Conservation (phyloP, 2,888 invertebrate genomes). For the Tetheella fluctuosa region DNA sequence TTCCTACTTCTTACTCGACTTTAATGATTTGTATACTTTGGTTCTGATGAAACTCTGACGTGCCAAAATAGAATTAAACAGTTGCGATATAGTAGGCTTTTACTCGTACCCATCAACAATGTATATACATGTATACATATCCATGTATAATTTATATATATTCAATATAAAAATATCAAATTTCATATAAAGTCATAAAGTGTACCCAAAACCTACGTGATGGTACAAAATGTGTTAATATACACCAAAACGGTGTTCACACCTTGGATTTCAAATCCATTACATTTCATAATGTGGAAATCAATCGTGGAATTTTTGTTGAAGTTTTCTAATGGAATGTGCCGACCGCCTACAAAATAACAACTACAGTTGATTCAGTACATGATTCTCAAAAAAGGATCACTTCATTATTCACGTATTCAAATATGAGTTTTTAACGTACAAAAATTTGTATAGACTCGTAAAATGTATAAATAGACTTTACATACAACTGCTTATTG, state of each 20-base stretch:
- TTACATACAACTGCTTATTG: constrained; percentile 83
- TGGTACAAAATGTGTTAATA: constrained; percentile 80
- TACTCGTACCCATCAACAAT: constrained; percentile 83
- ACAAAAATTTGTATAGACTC: constrained; percentile 84
- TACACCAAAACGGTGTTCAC: constrained; percentile 77
- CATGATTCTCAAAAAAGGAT: constrained; percentile 84
- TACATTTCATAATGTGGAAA: constrained; percentile 79
- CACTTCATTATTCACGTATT: constrained; percentile 75
- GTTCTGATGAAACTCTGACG: constrained; percentile 83
- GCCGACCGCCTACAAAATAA: constrained; percentile 82
- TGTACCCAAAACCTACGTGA: constrained; percentile 85
- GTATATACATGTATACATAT: constrained; percentile 84
- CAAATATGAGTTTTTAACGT: constrained; percentile 77
- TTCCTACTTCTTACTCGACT: constrained; percentile 83
- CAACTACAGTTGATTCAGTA: constrained; percentile 79
- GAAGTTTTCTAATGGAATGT: constrained; percentile 82
- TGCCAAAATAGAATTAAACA: constrained; percentile 84
- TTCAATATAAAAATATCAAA: constrained; percentile 84
- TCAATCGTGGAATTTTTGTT: constrained; percentile 79
- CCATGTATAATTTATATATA: constrained; percentile 84
- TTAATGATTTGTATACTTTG: constrained; percentile 84
- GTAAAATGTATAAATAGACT: constrained; percentile 84
- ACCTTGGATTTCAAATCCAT: constrained; percentile 79
- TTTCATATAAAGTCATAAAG: constrained; percentile 85
- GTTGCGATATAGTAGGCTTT: constrained; percentile 83